Evolutionary conservation across 2,113 vertebrate genomes (phyloP), one percentile per base, ranked within the genome.

Genomic region (Corythaeola cristata): DNA sequence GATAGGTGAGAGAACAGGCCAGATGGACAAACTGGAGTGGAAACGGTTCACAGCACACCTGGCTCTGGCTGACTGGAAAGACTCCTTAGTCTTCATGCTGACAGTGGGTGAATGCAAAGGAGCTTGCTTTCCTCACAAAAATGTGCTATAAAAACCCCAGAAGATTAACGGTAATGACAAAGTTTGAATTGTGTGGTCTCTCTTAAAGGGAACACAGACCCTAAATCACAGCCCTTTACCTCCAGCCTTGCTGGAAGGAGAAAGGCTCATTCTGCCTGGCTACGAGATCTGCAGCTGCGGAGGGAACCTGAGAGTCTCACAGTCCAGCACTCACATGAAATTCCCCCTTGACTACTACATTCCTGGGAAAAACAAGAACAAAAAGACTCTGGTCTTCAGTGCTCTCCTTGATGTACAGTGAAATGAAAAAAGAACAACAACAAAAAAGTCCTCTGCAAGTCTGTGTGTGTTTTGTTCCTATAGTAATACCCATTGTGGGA

Each of bases 401-500:
- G n/a, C 11, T 89, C 4, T 68, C 27, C 76, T 85, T 93, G 59
- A 94, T 35, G 27, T 45, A 24, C 15, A 45, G 19, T 28, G 47
- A 71, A 82, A 69, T 44, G 12, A 30, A 84, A 85, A 56, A 79
- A 71, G 2, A 67, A 52, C 11, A 76, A 24, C 27, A 69, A 32
- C 39, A 72, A 47, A 21, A 81, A 75, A 62, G 21, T 63, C 44
- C n/a, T 90, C 67, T 45, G 14, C 11, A 85, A 88, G n/a, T 67
- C 72, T 78, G 17, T 49, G 55, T 19, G 12, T 79, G 35, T 47
- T 93, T 92, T 93, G n/a, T 81, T 73, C 55, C 44, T 64, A 6
- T 39, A 30, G 83, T 76, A 73, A 91, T 83, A 78, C 66, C n/a
- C 73, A 71, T 77, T 85, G 96, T 95, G 93, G 96, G 97, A 97